A percentile compares a stretch with the other conserved stretches of the same genome.
Evolutionary conservation across 2,888 invertebrate species (phyloP).

Genomic region (Pandemis corylana): DNA sequence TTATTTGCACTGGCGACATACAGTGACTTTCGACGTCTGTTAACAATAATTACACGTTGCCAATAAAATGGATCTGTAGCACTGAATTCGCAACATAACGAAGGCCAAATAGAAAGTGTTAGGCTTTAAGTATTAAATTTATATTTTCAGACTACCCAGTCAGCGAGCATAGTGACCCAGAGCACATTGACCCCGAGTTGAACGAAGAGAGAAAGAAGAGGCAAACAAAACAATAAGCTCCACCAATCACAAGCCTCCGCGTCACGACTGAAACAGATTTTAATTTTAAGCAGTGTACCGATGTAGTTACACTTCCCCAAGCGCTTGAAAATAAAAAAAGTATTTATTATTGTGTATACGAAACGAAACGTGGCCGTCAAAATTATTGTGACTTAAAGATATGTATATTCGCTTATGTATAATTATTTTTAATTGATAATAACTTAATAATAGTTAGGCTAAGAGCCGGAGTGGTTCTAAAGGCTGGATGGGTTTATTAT

Average conservation of each 20-base stretch:
- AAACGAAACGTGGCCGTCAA: constrained; percentile 38
- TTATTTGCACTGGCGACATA: too few species aligned
- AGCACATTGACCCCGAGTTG: constrained; percentile 59
- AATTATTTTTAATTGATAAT: constrained; percentile 35
- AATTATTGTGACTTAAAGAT: constrained; percentile 43
- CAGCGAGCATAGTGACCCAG: constrained; percentile 64
- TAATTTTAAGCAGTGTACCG: constrained; percentile 22
- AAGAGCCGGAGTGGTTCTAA: constrained; percentile 63
- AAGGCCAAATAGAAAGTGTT: too few species aligned
- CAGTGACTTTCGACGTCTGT: too few species aligned
- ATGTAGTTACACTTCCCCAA: constrained; percentile 32
- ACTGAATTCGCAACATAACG: neutral
- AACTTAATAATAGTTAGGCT: constrained; percentile 38
- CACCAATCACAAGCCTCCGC: constrained; percentile 33
- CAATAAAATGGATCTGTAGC: too few species aligned
- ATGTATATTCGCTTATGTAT: constrained; percentile 48
- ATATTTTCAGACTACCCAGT: constrained; percentile 47
- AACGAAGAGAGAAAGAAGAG: constrained; percentile 63
- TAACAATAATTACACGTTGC: too few species aligned
- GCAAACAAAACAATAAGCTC: constrained; percentile 50
- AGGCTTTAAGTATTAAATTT: neutral
- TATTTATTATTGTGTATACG: constrained; percentile 28
- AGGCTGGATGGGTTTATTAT: constrained; percentile 74
- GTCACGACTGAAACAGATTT: constrained; percentile 29
- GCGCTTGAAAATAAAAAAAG: constrained; percentile 1